A percentile compares a stretch with the other conserved stretches of the same genome.
phyloP scores from a whole-genome alignment of 2,797 vertebrate genomes.

The Capromys pilorides region DNA sequence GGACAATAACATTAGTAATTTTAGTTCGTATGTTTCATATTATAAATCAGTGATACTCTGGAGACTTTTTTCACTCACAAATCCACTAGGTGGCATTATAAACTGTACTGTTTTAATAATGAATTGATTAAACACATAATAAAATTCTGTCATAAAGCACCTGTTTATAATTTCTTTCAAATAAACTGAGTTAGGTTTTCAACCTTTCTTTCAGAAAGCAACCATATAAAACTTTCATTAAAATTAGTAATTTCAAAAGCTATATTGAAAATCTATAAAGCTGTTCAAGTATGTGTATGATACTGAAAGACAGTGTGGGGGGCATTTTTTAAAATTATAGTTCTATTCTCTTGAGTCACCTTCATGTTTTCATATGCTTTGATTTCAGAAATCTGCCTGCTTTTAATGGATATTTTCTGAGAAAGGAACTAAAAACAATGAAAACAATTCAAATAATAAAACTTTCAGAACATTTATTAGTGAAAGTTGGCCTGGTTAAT shows the following conservation, averaged over 20 bases:
- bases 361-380: conserved; percentile 55
- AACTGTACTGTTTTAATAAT: conserved; percentile 71
- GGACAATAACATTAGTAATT: not conserved
- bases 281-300: not conserved
- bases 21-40: conserved; percentile 63
- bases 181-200: not conserved
- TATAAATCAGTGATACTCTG: conserved; percentile 59
- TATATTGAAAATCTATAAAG: conserved; percentile 67
- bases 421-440: conserved; percentile 61
- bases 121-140: conserved; percentile 75
- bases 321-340: conserved; percentile 31
- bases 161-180: conserved; percentile 53
- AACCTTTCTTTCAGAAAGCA: conserved; percentile 43
- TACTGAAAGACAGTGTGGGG: not conserved
- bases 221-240: conserved; percentile 41
- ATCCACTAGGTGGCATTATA: conserved; percentile 80
- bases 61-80: conserved; percentile 70
- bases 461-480: conserved; percentile 50
- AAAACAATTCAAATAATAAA: conserved; percentile 52
- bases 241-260: conserved; percentile 64
- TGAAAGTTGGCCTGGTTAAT: conserved; percentile 34
- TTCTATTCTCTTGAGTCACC: not conserved
- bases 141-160: conserved; percentile 53
- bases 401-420: conserved; percentile 56
- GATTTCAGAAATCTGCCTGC: conserved; percentile 61